Evolutionary conservation across 2,888 invertebrate species (phyloP).

Genomic region (Callyntrura sp.): DNA sequence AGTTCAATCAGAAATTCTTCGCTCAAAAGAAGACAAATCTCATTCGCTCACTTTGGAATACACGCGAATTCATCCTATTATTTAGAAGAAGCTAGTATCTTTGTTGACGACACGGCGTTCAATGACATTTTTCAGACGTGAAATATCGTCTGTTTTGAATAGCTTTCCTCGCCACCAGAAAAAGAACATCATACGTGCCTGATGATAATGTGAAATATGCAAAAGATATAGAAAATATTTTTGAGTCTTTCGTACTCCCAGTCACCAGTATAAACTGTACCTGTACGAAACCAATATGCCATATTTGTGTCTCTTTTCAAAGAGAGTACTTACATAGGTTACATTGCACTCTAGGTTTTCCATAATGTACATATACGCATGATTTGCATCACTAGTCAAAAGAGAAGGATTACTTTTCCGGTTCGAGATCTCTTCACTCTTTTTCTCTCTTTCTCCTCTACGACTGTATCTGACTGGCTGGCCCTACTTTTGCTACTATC

Average conservation of each 20-base stretch:
- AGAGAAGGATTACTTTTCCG: constrained; percentile 62
- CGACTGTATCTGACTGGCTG: neutral
- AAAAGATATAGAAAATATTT: constrained; percentile 10
- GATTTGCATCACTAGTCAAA: constrained; percentile 59
- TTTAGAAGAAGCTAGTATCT: neutral
- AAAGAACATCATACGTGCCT: constrained; percentile 1
- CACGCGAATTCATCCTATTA: neutral
- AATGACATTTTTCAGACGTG: constrained; percentile 13
- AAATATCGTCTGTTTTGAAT: constrained; percentile 9
- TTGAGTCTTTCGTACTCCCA: too few species aligned
- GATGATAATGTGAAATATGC: constrained; percentile 10
- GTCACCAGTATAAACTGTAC: neutral
- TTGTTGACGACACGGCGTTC: neutral
- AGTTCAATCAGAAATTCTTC: neutral
- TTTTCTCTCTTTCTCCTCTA: neutral
- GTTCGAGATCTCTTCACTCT: constrained; percentile 40
- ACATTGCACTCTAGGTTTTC: neutral
- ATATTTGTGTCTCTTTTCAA: neutral
- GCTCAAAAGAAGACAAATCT: neutral
- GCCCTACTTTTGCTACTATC: too few species aligned
- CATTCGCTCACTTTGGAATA: neutral
- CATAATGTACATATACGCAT: constrained; percentile 21
- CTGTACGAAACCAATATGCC: neutral
- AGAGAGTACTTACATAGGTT: neutral
- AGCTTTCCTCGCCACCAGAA: neutral